Evolutionary conservation across 1,140 invertebrate genomes (phyloP).

Genomic region (Ridgeia piscesae): DNA sequence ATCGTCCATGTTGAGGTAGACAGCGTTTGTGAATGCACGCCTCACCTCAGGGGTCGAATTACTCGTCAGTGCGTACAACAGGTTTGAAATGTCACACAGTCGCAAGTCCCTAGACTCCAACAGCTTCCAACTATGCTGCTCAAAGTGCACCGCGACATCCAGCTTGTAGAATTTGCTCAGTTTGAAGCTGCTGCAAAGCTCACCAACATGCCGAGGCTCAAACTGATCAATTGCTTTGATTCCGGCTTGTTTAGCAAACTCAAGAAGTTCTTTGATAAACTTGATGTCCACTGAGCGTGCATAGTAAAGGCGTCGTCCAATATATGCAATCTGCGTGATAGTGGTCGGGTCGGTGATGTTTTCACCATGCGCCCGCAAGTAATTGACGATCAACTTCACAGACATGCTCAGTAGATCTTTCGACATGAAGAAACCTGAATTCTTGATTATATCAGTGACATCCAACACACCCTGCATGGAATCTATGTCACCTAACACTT

Average conservation of each 20-base stretch:
- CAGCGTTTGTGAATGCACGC: not conserved
- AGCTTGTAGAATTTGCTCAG: constrained; percentile 8
- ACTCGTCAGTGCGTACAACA: constrained; percentile 7
- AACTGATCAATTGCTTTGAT: not conserved
- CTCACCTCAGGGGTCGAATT: not conserved
- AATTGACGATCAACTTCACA: not conserved
- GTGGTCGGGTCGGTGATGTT: not conserved
- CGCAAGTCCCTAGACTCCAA: not conserved
- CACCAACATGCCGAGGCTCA: not conserved
- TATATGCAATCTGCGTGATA: not conserved
- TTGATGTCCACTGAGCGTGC: not conserved
- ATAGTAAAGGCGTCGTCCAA: not conserved
- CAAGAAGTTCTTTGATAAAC: not conserved
- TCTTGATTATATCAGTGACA: not conserved
- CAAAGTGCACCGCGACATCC: not conserved
- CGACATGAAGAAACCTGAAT: not conserved
- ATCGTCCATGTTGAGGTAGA: not conserved
- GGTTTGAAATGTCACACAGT: constrained; percentile 10
- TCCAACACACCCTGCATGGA: not conserved
- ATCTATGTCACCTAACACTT: not conserved
- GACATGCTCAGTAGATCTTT: not conserved
- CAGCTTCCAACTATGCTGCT: constrained; percentile 7
- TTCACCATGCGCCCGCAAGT: not conserved
- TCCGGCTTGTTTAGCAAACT: not conserved
- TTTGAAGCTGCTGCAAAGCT: not conserved